phyloP scores from a whole-genome alignment of 2,113 vertebrate species.

The Chamaetylas fuelleborni region DNA sequence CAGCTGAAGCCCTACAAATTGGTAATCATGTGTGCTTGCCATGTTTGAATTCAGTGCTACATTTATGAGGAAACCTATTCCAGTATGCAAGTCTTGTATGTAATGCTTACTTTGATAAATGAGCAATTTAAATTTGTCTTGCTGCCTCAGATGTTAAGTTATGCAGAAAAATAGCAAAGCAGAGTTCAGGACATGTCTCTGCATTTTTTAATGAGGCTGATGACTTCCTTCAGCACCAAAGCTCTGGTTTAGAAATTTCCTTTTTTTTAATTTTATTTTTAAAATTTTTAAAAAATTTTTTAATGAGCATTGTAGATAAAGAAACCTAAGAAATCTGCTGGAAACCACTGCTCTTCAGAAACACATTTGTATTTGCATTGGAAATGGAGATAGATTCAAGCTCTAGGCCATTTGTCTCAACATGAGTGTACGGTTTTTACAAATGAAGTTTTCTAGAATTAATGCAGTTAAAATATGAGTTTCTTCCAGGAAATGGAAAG shows the following conservation, averaged over 20 bases:
- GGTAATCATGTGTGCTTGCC: neutral
- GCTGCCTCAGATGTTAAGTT: neutral
- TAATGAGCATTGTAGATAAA: slow-evolving; percentile 8
- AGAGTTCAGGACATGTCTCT: neutral
- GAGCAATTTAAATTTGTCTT: slow-evolving; percentile 11
- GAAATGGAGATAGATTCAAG: slow-evolving; percentile 45
- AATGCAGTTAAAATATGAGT: slow-evolving; percentile 10
- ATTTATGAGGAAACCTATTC: neutral
- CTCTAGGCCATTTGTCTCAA: slow-evolving; percentile 50
- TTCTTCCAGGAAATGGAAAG: slow-evolving; percentile 1
- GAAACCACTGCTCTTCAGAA: neutral
- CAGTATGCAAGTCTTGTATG: neutral
- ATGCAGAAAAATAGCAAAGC: slow-evolving; percentile 25
- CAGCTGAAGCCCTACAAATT: neutral
- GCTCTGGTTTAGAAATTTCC: neutral
- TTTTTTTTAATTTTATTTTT: neutral
- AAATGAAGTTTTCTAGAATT: slow-evolving; percentile 48
- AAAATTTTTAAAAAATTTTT: neutral
- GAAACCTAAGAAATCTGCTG: slow-evolving; percentile 3
- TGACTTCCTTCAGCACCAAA: neutral
- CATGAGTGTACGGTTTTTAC: neutral
- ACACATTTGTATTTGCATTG: slow-evolving; percentile 26
- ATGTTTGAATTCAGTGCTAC: neutral
- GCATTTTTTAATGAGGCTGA: slow-evolving; percentile 8
- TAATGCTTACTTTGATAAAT: neutral